Evolutionary conservation across 2,797 vertebrate species (phyloP), one percentile per base, ranked within the genome.

Genomic region (Oreonectes daqikongensis): DNA sequence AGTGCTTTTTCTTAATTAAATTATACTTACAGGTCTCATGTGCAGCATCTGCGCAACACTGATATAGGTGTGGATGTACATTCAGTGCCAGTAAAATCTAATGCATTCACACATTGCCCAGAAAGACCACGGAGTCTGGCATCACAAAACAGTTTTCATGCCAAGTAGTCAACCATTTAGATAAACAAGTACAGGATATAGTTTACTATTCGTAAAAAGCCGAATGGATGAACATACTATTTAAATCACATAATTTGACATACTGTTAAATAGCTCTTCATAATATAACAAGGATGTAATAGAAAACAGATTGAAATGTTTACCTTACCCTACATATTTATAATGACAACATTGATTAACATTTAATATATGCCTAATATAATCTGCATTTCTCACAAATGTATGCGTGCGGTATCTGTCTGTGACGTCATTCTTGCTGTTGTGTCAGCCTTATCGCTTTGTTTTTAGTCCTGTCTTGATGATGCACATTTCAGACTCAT

Each of bases 401-500:
- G 4, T 26, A 26, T 26, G 53, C 53, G 6, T 55, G 10, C 20
- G 1, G 20, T 24, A 55, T 24, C 1, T 68, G 18, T 68, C 44
- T 24, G 17, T 12, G 20, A 32, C 2, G 0, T 38, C 5, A 6
- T 50, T 35, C 40, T 40, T 3, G 3, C 60, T 55, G 22, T 75
- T 67, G 5, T 18, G 22, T 46, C 63, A 4, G 48, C 35, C 48
- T 55, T 50, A 9, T 59, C 24, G 15, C 52, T 65, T 53, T 76
- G 74, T 53, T 77, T 77, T 53, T 52, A 69, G 22, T 42, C 59
- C 30, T 7, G 46, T 55, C 38, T 46, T 77, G 55, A 70, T 77
- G 69, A 79, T 77, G 32, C 50, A 59, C 46, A 42, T 70, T 70
- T 70, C 59, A 70, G 55, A 42, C 44, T 18, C 42, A 69, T 61